Base-by-base conservation (phyloP, 2,113 vertebrate species). In the Myiozetetes cayanensis region DNA sequence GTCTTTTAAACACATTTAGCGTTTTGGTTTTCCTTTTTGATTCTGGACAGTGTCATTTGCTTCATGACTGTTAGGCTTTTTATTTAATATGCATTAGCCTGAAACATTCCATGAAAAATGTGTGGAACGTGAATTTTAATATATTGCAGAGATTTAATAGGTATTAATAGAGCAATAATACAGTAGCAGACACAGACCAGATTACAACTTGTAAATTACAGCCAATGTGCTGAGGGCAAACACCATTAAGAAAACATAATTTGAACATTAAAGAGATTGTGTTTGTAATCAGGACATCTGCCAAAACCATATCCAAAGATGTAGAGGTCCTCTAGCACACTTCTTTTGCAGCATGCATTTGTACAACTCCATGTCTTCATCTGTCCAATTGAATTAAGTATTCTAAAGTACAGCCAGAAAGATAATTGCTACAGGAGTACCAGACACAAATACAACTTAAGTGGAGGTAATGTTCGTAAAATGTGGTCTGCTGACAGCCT, bases 81-180 rank as follows among this genome's bases (percentile, higher is more conserved):
- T 78, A 85, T 91, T 89, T 95, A 96, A 86, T 86, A 88, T 75
- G 30, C 25, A 72, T 93, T 84, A 75, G 59, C 58, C 59, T 67
- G 59, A 93, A 85, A 81, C 67, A 85, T 87, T 55, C 74, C 2
- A 91, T 86, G 84, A 97, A 80, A 89, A 93, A 89, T 78, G 15
- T 82, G 71, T 50, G 56, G 80, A 86, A 89, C 1, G 1, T 62
- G 41, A 90, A 82, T 93, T 90, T 91, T 78, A 96, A 92, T 96
- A 15, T 90, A 77, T 94, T 92, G 90, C 82, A 90, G 88, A 55
- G 77, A 87, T 90, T 65, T 94, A 96, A 97, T 79, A 87, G 55
- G 39, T 89, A 95, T 97, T 97, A 94, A 96, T 94, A 88, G 85
- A 87, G 52, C 70, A 94, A 89, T 93, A 97, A 89, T 86, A 56